These are phyloP conservation scores for Taurulus bubalis DNA, from an alignment of 2,113 vertebrate genomes.

Conservation along the genomic window DNA sequence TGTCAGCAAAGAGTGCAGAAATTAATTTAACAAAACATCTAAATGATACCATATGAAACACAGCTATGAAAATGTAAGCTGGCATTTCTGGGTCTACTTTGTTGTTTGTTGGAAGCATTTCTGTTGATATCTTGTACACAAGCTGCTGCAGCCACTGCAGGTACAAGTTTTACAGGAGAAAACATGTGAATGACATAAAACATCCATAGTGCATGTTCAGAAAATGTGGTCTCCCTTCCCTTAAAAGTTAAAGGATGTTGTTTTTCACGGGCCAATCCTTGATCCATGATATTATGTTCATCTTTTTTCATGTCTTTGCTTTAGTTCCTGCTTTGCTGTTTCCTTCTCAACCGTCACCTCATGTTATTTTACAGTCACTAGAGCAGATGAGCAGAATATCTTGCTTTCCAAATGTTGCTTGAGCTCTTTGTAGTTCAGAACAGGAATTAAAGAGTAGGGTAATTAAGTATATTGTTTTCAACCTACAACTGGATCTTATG, in stretches of 20 bases:
- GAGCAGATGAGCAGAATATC: not conserved
- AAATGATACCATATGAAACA: not conserved
- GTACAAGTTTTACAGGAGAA: slow-evolving; percentile 9
- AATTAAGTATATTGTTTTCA: slow-evolving; percentile 7
- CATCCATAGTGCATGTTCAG: not conserved
- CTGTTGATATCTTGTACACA: not conserved
- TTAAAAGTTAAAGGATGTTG: not conserved
- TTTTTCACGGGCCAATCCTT: not conserved
- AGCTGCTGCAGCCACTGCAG: not conserved
- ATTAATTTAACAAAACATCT: not conserved
- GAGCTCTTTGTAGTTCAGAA: slow-evolving; percentile 1
- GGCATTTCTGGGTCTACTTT: not conserved
- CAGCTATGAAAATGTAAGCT: not conserved
- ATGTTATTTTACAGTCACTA: not conserved
- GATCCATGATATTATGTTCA: not conserved
- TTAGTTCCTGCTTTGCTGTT: not conserved
- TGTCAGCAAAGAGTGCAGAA: not conserved
- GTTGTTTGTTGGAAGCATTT: slow-evolving; percentile 12
- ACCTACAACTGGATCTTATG: no score
- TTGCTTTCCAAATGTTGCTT: not conserved
- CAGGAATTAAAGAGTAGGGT: not conserved
- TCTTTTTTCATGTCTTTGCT: slow-evolving; percentile 3
- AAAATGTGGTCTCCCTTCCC: not conserved
- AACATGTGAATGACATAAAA: not conserved
- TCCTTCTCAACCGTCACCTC: not conserved